Percentiles rank a stretch among this genome's conserved stretches.
phyloP scores from a whole-genome alignment of 1,140 invertebrate species.

The Alviniconcha marisindica region DNA sequence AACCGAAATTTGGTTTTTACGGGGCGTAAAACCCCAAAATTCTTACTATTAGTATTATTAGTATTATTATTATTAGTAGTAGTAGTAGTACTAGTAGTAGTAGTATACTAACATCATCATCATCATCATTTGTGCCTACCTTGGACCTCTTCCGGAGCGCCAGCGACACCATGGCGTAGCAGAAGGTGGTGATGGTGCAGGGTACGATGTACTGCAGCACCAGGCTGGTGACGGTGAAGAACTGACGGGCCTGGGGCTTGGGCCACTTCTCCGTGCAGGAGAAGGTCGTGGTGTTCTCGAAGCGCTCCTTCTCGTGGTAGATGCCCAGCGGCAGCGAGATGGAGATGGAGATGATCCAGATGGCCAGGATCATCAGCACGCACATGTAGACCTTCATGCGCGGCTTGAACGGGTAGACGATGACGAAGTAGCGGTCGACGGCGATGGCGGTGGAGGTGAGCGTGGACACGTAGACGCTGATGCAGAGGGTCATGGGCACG shows the following conservation, averaged over 20 bases:
- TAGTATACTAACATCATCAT: no score
- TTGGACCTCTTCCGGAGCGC: slow-evolving; percentile 83
- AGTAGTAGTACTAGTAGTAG: no score
- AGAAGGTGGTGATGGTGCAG: slow-evolving; percentile 94
- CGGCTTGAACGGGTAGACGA: slow-evolving; percentile 95
- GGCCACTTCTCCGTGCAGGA: slow-evolving; percentile 95
- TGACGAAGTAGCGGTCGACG: slow-evolving; percentile 96
- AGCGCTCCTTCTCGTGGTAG: slow-evolving; percentile 78
- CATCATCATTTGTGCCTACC: not conserved
- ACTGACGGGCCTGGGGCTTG: slow-evolving; percentile 80
- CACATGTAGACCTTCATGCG: slow-evolving; percentile 87
- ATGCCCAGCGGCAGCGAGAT: slow-evolving; percentile 95
- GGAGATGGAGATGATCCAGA: slow-evolving; percentile 92
- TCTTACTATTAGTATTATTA: no score
- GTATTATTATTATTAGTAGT: no score
- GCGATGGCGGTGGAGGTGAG: slow-evolving; percentile 97
- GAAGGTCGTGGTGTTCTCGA: slow-evolving; percentile 79
- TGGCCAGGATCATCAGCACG: slow-evolving; percentile 88
- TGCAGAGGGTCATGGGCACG: slow-evolving; percentile 90
- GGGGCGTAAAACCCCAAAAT: no score
- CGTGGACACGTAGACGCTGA: slow-evolving; percentile 94
- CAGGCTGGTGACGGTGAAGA: slow-evolving; percentile 91
- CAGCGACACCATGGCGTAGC: slow-evolving; percentile 93
- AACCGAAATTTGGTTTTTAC: no score
- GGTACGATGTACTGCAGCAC: slow-evolving; percentile 96